phyloP scores from a whole-genome alignment of 2,797 vertebrate species.

The Squalus acanthias region DNA sequence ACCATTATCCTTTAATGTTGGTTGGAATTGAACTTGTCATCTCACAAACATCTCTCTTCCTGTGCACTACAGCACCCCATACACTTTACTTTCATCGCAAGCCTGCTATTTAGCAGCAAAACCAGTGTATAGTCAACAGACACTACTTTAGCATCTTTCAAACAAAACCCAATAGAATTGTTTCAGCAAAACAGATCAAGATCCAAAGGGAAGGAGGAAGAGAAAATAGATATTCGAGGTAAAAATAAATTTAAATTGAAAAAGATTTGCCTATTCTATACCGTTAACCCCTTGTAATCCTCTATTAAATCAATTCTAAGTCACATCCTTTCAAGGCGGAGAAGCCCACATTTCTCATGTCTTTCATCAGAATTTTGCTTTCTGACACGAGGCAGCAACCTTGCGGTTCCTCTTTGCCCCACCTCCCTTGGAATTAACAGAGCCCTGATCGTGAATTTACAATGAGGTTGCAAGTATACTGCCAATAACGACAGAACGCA shows the following conservation, averaged over 20 bases:
- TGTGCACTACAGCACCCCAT: background rate
- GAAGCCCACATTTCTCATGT: no score
- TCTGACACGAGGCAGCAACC: background rate
- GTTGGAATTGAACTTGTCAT: background rate
- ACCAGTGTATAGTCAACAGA: background rate
- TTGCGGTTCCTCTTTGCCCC: background rate
- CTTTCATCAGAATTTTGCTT: background rate
- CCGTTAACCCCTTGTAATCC: background rate
- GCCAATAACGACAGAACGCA: background rate
- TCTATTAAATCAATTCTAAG: background rate
- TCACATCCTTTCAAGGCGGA: background rate
- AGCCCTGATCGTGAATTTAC: background rate
- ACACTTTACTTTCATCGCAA: background rate
- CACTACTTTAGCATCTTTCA: background rate
- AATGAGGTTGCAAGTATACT: background rate
- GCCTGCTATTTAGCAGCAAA: background rate
- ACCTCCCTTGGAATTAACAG: background rate
- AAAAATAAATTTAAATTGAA: background rate
- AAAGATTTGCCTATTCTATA: background rate
- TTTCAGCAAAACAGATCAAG: background rate
- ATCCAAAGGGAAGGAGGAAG: background rate
- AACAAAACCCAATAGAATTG: background rate
- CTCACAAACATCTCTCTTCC: background rate
- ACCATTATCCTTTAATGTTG: background rate
- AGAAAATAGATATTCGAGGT: background rate